Evolutionary conservation across 2,888 invertebrate species (phyloP), one percentile per base, ranked within the genome.

Genomic region (Sympetrum striolatum): DNA sequence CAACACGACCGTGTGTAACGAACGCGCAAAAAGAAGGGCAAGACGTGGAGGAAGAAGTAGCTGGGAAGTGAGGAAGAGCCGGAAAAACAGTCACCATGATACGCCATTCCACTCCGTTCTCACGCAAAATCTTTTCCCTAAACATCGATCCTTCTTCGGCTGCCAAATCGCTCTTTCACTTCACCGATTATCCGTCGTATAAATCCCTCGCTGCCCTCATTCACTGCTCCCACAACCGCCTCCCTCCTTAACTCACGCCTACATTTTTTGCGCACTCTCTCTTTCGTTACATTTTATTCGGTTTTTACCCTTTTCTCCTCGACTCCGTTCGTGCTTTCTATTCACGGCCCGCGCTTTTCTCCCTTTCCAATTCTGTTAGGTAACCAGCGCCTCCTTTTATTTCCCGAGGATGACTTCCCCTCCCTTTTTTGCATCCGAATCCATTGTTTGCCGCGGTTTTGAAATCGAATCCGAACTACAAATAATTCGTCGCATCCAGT

Each of bases 41-140:
- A n/a, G 48, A 25, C 44, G 81, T 48, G 25, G 25, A 15, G 35
- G 58, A 22, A 82, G 48, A 53, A 22, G 81, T 14, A 48, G 31
- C 18, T 60, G 53, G 58, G 35, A 31, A 53, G 35, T 15, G 18
- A 25, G 44, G 48, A 12, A 8, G 14, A 39, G 82, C 58, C 18
- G 82, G 25, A 22, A 22, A 25, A 81, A 86, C 37, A 86, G 86
- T 86, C 86, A 86, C 86, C 86, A 37, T 86, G 86, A 86, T 58
- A 58, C 8, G 60, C 22, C 60, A 73, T 73, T 73, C 73, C 73
- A 31, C 73, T 73, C 73, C 73, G 25, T 73, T 73, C 73, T 25
- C 73, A 73, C 73, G 25, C 73, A 73, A 73, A 73, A 73, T 31
- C 73, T 31, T 31, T 73, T 73, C 25, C 73, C 73, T 53, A 73